Percentiles rank a stretch among this genome's conserved stretches.
Conservation (phyloP, 2,888 invertebrate species). For the Blastobasis lacticolella region DNA sequence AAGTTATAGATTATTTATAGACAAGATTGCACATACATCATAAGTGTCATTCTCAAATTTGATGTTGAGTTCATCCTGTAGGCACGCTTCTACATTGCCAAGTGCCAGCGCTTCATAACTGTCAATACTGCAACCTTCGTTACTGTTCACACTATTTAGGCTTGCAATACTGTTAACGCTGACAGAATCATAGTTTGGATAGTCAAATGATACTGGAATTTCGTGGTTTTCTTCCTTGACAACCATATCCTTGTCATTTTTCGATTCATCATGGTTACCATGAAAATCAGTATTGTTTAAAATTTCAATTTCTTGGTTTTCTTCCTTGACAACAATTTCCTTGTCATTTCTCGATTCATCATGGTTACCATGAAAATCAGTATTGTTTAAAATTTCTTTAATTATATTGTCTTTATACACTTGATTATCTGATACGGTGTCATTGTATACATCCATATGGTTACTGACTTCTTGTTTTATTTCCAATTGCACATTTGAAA, state of each 20-base stretch:
- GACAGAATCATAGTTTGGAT: slow-evolving; percentile 22
- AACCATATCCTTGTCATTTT: neutral
- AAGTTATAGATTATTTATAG: neutral
- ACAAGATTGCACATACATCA: slow-evolving; percentile 25
- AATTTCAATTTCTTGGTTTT: slow-evolving; percentile 23
- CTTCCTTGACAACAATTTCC: slow-evolving; percentile 29
- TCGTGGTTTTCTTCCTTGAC: slow-evolving; percentile 36
- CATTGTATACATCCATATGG: neutral
- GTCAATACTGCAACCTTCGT: slow-evolving; percentile 42
- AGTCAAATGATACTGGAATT: slow-evolving; percentile 38
- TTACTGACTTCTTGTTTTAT: slow-evolving; percentile 4
- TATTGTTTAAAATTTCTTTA: slow-evolving; percentile 11
- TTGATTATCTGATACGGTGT: neutral
- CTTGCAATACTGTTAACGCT: slow-evolving; percentile 11
- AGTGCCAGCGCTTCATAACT: slow-evolving; percentile 50
- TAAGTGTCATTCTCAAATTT: slow-evolving; percentile 31
- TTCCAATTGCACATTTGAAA: slow-evolving; percentile 5
- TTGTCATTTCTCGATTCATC: slow-evolving; percentile 2
- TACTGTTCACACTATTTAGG: no score
- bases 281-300: slow-evolving; percentile 12
- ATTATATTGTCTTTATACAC: neutral
- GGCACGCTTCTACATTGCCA: slow-evolving; percentile 52
- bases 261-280: slow-evolving; percentile 10
- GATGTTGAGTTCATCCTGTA: slow-evolving; percentile 42
- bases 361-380: slow-evolving; percentile 12